Evolutionary conservation across 1,140 invertebrate species (phyloP).

Genomic region (Drosophila persimilis): DNA sequence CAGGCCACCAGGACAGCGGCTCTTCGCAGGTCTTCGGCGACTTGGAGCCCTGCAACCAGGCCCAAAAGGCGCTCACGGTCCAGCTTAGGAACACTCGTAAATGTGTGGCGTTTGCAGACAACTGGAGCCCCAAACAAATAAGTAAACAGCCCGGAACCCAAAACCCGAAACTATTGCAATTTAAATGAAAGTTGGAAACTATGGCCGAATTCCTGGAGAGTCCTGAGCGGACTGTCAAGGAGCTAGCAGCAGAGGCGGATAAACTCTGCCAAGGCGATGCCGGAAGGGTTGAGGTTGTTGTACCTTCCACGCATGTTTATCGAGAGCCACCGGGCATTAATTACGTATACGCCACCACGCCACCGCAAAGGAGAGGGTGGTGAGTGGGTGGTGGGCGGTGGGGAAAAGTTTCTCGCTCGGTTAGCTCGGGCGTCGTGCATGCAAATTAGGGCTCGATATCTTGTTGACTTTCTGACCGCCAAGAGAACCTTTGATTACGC

Average conservation of each 20-base stretch:
- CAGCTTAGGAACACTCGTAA: too few species aligned
- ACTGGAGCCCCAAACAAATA: conserved; percentile 32
- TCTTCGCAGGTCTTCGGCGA: too few species aligned
- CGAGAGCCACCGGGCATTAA: conserved; percentile 61
- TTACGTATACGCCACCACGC: conserved; percentile 67
- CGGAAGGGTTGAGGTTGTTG: background rate
- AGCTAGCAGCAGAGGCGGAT: too few species aligned
- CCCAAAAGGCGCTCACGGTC: too few species aligned
- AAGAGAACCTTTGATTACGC: conserved; percentile 50
- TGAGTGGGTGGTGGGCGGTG: too few species aligned
- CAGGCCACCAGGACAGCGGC: too few species aligned
- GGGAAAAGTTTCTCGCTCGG: conserved; percentile 26
- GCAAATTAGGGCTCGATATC: conserved; percentile 42
- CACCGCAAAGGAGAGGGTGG: conserved; percentile 4
- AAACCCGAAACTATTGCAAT: conserved; percentile 47
- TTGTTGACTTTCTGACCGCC: conserved; percentile 56
- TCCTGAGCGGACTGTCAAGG: too few species aligned
- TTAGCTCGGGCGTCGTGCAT: conserved; percentile 45
- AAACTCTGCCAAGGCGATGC: background rate
- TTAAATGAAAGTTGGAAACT: conserved; percentile 63
- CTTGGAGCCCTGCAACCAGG: too few species aligned
- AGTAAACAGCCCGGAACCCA: conserved; percentile 31
- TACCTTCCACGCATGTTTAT: conserved; percentile 46
- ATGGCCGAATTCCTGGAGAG: conserved; percentile 35
- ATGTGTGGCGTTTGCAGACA: too few species aligned